Evolutionary conservation across 1,140 invertebrate genomes (phyloP), one percentile per base, ranked within the genome.

Genomic region (Leptinotarsa undecemlineata): DNA sequence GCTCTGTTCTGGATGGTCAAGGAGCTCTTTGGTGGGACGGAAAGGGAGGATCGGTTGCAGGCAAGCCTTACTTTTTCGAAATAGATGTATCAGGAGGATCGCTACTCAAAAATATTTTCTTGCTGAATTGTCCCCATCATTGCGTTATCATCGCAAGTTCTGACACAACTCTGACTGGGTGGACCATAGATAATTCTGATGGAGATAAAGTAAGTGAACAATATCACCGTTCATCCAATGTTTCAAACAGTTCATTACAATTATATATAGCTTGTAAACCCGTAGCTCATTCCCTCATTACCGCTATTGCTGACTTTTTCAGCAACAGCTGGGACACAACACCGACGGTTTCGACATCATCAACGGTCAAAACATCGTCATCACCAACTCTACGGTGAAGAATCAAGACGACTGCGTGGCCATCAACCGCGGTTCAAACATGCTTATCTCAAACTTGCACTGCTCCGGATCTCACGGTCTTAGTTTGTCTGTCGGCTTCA

Each of bases 321-420:
- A 64, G n/a, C 14, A 64, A 11, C 14, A 23, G 5, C 11, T 64
- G 63, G 67, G 67, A n/a, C 67, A 68, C 42, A 68, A 68, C 67
- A 68, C 67, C 1, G 67, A 68, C 5, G 67, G 67, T 33, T 48
- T 68, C 42, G 67, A 68, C 42, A 48, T 68, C 19, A 68, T 68
- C 42, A 26, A 68, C 67, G 67, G 67, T 0, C 15, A 48, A 42
- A 68, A 68, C 26, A 48, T 68, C 26, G n/a, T 48, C 23, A 68
- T 68, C 26, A 48, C 19, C 17, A 48, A 48, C 20, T 48, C 67
- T 15, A 23, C 69, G 4, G 76, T 77, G 3, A 75, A 77, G 47
- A 77, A 77, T 26, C 76, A 77, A 74, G 76, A 77, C 21, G 74
- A 77, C 67, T 77, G 76, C 64, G 71, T 77, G 1, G 76, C 74